Percentiles rank a stretch among this genome's conserved stretches.
These are phyloP conservation scores for Sarcophaga carnaria DNA, from an alignment of 2,888 invertebrate genomes.

Conservation along the genomic window DNA sequence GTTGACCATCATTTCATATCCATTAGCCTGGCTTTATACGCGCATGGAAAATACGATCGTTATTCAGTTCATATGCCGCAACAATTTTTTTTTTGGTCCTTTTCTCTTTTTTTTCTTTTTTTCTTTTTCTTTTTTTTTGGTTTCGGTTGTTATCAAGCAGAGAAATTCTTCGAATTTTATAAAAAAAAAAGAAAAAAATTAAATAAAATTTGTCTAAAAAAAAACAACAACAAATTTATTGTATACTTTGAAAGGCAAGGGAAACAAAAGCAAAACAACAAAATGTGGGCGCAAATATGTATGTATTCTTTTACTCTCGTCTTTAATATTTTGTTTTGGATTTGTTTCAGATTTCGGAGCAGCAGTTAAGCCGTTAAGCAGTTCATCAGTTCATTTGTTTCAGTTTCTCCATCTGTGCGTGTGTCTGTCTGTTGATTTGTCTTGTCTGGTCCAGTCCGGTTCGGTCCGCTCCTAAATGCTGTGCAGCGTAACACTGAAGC, in stretches of 20 bases:
- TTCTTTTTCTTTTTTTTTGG: background rate
- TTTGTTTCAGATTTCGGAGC: constrained; percentile 41
- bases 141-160: constrained; percentile 62
- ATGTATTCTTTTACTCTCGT: constrained; percentile 36
- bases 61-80: constrained; percentile 69
- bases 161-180: constrained; percentile 73
- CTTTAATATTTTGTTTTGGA: constrained; percentile 32
- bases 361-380: background rate
- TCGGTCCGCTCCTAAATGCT: constrained; percentile 56
- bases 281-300: constrained; percentile 70
- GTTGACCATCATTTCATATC: constrained; percentile 44
- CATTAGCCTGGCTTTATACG: constrained; percentile 28
- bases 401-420: background rate
- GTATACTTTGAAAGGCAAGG: background rate
- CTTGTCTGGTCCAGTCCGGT: constrained; percentile 37
- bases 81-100: constrained; percentile 42
- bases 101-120: constrained; percentile 21
- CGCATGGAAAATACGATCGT: constrained; percentile 2
- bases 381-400: constrained; percentile 47
- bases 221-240: constrained; percentile 11
- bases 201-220: constrained; percentile 72
- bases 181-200: constrained; percentile 68
- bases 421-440: constrained; percentile 29
- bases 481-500: constrained; percentile 67
- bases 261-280: constrained; percentile 37